Percentiles rank a stretch among this genome's conserved stretches.
Evolutionary conservation across 2,888 invertebrate genomes (phyloP).

Genomic region (Morpho deidamia): DNA sequence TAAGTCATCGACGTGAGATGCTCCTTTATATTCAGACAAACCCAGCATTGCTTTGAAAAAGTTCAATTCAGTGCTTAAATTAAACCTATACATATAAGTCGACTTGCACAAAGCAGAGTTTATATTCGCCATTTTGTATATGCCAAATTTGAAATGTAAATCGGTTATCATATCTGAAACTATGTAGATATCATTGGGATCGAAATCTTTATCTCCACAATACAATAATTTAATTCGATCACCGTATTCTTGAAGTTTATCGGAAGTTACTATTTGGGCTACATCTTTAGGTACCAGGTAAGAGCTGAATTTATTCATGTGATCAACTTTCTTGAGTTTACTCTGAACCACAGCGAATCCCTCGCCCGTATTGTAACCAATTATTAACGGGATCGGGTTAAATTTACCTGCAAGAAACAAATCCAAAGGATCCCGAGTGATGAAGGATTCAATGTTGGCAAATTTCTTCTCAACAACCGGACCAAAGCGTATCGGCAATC

Average conservation of each 20-base stretch:
- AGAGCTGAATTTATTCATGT: constrained; percentile 31
- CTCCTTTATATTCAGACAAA: constrained; percentile 38
- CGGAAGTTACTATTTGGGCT: constrained; percentile 24
- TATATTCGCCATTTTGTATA: constrained; percentile 28
- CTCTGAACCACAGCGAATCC: constrained; percentile 28
- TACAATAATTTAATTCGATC: constrained; percentile 31
- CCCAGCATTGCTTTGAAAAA: constrained; percentile 25
- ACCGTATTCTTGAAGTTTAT: constrained; percentile 28
- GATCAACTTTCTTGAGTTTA: constrained; percentile 28
- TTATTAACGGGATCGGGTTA: constrained; percentile 34
- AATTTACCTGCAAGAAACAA: constrained; percentile 30
- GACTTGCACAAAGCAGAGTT: constrained; percentile 19
- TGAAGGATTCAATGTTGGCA: constrained; percentile 31
- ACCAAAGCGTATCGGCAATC: constrained; percentile 35
- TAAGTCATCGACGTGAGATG: constrained; percentile 59
- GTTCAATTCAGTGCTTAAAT: constrained; percentile 33
- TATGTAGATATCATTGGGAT: constrained; percentile 23
- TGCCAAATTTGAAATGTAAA: constrained; percentile 29
- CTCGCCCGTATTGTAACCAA: constrained; percentile 39
- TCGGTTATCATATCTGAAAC: constrained; percentile 29
- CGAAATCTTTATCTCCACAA: constrained; percentile 25
- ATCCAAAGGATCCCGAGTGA: constrained; percentile 33
- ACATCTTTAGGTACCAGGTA: constrained; percentile 35
- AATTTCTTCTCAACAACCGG: constrained; percentile 43
- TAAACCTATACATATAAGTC: constrained; percentile 33